These are phyloP conservation scores for Thamnophis sirtalis DNA, from an alignment of 2,113 vertebrate species.

Conservation along the genomic window DNA sequence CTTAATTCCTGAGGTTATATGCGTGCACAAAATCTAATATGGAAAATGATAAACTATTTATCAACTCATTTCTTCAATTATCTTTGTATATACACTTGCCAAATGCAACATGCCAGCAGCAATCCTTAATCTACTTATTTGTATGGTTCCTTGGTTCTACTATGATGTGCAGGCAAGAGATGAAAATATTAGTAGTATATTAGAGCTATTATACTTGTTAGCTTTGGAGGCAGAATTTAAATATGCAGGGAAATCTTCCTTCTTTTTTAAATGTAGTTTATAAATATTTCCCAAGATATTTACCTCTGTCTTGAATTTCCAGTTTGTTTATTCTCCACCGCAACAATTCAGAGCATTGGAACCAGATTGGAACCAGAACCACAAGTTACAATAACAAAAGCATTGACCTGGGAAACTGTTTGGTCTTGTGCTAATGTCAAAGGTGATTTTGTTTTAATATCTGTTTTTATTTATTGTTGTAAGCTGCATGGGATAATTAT, in stretches of 20 bases:
- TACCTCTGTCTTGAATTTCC: neutral
- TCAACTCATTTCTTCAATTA: neutral
- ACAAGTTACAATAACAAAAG: neutral
- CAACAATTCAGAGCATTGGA: neutral
- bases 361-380: neutral
- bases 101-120: neutral
- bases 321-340: neutral
- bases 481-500: neutral
- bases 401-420: neutral
- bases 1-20: neutral
- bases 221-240: neutral
- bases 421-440: neutral
- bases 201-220: neutral
- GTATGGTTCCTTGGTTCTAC: neutral
- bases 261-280: neutral
- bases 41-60: neutral
- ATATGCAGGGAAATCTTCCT: neutral
- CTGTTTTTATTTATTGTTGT: neutral
- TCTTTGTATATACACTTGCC: neutral
- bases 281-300: neutral
- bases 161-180: neutral
- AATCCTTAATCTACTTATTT: neutral
- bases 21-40: neutral
- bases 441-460: neutral
- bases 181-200: neutral